Percentiles rank a stretch among this genome's conserved stretches.
phyloP scores from a whole-genome alignment of 2,797 vertebrate genomes.

The Harpagifer antarcticus region DNA sequence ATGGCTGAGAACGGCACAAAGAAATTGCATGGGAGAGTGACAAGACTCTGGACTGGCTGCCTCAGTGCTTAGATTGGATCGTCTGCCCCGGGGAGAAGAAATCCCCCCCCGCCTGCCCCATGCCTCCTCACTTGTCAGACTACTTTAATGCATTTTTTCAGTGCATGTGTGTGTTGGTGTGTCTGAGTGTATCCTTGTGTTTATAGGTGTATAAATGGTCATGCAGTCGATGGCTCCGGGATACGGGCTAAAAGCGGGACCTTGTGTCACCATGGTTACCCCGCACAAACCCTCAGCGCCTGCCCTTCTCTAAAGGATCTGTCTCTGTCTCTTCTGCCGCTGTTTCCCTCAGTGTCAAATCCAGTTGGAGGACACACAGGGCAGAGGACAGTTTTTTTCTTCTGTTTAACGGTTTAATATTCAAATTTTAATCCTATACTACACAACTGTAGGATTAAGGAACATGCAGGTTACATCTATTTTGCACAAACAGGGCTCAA shows the following conservation, averaged over 20 bases:
- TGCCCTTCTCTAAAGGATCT: constrained; percentile 64
- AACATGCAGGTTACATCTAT: no score
- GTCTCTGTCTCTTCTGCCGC: constrained; percentile 20
- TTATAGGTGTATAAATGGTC: constrained; percentile 66
- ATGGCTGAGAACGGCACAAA: constrained; percentile 17
- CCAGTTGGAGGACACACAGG: constrained; percentile 22
- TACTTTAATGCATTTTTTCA: constrained; percentile 70
- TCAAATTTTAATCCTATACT: no score
- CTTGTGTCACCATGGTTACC: constrained; percentile 65
- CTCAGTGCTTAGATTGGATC: constrained; percentile 57
- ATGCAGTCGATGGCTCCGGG: constrained; percentile 59
- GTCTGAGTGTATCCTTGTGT: constrained; percentile 43
- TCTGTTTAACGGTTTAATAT: no score
- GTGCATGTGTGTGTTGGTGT: constrained; percentile 24
- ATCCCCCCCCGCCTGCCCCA: neutral
- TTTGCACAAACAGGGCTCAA: no score
- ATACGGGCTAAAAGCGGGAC: constrained; percentile 64
- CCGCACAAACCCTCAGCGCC: constrained; percentile 55
- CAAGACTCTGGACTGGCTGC: constrained; percentile 56
- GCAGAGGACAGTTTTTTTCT: constrained; percentile 6
- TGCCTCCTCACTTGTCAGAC: constrained; percentile 65
- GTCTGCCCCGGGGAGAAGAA: constrained; percentile 39
- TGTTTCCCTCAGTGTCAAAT: constrained; percentile 26
- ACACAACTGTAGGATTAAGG: no score
- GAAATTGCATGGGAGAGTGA: constrained; percentile 22